Evolutionary conservation across 92 coral and sea anemone species (phyloP).

Genomic region (Ricordea florida): DNA sequence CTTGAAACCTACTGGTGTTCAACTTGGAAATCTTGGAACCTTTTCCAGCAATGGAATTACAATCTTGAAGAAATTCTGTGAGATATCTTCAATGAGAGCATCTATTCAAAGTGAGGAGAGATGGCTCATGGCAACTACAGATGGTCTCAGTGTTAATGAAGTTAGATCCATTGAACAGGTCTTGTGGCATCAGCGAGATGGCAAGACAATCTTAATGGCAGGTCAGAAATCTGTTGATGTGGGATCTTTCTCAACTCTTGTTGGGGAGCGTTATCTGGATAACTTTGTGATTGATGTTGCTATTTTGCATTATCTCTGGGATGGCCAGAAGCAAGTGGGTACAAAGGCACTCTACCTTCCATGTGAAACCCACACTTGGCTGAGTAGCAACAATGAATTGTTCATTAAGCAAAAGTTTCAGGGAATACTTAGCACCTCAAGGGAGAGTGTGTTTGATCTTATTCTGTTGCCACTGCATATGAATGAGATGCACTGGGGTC

Average conservation of each 20-base stretch:
- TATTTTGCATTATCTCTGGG: not conserved
- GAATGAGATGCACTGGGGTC: slow-evolving; percentile 50
- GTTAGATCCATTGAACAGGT: not conserved
- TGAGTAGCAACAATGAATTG: not conserved
- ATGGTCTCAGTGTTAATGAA: not conserved
- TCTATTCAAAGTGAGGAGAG: not conserved
- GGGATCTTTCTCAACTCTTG: slow-evolving; percentile 14
- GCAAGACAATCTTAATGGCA: not conserved
- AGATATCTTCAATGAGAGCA: not conserved
- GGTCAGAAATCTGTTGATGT: slow-evolving; percentile 37
- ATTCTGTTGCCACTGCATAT: slow-evolving; percentile 35
- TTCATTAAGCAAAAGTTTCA: slow-evolving; percentile 11
- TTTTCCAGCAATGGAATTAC: not conserved
- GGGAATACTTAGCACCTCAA: not conserved
- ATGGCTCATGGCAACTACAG: not conserved
- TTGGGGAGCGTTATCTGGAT: slow-evolving; percentile 38
- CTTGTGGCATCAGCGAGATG: not conserved
- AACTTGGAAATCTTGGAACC: slow-evolving; percentile 1
- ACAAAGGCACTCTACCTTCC: slow-evolving; percentile 13
- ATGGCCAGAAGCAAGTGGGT: not conserved
- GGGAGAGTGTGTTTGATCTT: not conserved
- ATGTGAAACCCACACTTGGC: slow-evolving; percentile 43
- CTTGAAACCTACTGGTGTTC: not conserved
- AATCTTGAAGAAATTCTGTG: slow-evolving; percentile 6
- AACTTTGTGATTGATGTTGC: slow-evolving; percentile 40